phyloP scores from a whole-genome alignment of 2,888 invertebrate genomes.

The Resseliella maxima region DNA sequence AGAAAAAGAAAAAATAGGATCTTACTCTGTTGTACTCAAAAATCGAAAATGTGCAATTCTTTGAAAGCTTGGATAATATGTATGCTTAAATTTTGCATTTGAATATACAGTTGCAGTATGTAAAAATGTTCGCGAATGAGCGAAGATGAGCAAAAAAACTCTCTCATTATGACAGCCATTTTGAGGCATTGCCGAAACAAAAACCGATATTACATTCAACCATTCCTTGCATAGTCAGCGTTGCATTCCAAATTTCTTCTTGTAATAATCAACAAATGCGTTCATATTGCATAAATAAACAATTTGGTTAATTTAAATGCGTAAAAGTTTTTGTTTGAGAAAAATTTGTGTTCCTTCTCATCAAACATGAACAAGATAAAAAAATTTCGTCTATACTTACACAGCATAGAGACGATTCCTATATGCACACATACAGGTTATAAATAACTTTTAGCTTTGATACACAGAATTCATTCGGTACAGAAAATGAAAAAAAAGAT shows the following conservation, averaged over 20 bases:
- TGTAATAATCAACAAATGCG: background rate
- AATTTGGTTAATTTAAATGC: background rate
- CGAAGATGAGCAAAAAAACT: too few relatives aligned
- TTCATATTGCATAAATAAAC: background rate
- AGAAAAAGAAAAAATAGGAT: too few relatives aligned
- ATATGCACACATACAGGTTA: slow-evolving; percentile 15
- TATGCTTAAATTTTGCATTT: background rate
- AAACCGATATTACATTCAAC: slow-evolving; percentile 53
- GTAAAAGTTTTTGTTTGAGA: too few relatives aligned
- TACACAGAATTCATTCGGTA: too few relatives aligned
- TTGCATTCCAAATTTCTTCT: background rate
- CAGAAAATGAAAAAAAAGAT: background rate
- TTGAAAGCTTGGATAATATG: background rate
- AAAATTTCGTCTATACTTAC: slow-evolving; percentile 8
- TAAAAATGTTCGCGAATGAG: background rate
- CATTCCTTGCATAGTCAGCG: background rate
- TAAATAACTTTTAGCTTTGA: slow-evolving; percentile 53
- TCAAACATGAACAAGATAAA: background rate
- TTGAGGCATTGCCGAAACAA: slow-evolving; percentile 57
- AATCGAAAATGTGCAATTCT: too few relatives aligned
- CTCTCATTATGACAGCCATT: slow-evolving; percentile 57
- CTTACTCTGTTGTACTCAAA: too few relatives aligned
- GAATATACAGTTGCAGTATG: background rate
- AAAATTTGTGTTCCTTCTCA: too few relatives aligned
- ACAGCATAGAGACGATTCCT: slow-evolving; percentile 13